phyloP scores from a whole-genome alignment of 2,797 vertebrate genomes.

The Carapus acus region DNA sequence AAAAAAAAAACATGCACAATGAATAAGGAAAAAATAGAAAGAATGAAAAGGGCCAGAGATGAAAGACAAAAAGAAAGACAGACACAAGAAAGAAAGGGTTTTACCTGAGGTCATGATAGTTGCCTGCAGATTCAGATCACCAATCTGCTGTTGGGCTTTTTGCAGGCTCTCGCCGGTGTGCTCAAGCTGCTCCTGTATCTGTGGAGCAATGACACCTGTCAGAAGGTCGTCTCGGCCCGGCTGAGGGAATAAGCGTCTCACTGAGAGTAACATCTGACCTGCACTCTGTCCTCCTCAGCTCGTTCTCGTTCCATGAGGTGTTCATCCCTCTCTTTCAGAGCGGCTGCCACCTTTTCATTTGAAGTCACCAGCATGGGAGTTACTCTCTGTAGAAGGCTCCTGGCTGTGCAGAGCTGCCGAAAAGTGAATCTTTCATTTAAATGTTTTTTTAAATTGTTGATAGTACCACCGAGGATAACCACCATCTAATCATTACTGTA shows the following conservation, averaged over 20 bases:
- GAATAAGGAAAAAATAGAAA: too few species aligned
- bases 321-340: slow-evolving; percentile 58
- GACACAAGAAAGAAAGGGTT: slow-evolving; percentile 1
- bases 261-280: slow-evolving; percentile 53
- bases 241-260: neutral
- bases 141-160: slow-evolving; percentile 62
- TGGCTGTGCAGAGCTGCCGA: slow-evolving; percentile 57
- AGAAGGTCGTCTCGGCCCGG: too few species aligned
- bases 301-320: slow-evolving; percentile 48
- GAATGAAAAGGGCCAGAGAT: too few species aligned
- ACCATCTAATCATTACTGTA: too few species aligned
- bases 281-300: slow-evolving; percentile 58
- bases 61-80: too few species aligned
- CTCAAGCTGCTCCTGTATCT: slow-evolving; percentile 66
- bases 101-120: slow-evolving; percentile 74
- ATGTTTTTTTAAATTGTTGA: too few species aligned
- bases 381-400: slow-evolving; percentile 61
- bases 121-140: slow-evolving; percentile 69
- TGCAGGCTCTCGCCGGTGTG: slow-evolving; percentile 50
- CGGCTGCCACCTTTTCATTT: slow-evolving; percentile 64
- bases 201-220: neutral
- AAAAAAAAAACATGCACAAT: too few species aligned
- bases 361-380: slow-evolving; percentile 63
- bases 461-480: too few species aligned
- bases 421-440: neutral